Conservation (phyloP, 2,888 invertebrate genomes). For the Boloria selene region DNA sequence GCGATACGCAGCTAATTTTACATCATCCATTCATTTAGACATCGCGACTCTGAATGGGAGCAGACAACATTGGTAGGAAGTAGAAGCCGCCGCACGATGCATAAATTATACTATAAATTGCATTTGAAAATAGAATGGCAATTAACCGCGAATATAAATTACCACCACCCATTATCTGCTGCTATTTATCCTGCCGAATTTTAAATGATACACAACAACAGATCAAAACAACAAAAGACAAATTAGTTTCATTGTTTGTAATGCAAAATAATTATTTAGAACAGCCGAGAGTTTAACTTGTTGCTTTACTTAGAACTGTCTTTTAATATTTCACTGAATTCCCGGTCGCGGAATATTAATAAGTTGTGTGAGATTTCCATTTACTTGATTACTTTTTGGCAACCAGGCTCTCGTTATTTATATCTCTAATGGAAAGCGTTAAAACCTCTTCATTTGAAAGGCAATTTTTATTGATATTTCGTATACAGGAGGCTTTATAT, state of each 20-base stretch:
- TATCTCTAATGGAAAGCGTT: constrained; percentile 27
- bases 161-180: constrained; percentile 43
- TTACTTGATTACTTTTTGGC: constrained; percentile 40
- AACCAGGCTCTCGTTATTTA: constrained; percentile 34
- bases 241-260: constrained; percentile 39
- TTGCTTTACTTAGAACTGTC: constrained; percentile 40
- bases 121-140: constrained; percentile 39
- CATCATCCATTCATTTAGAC: constrained; percentile 75
- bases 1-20: constrained; percentile 73
- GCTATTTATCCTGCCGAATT: constrained; percentile 54
- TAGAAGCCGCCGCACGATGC: constrained; percentile 50
- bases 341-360: constrained; percentile 39
- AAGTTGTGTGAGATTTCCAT: constrained; percentile 40
- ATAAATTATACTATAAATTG: constrained; percentile 66
- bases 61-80: constrained; percentile 62
- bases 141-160: constrained; percentile 50
- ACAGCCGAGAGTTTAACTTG: constrained; percentile 42
- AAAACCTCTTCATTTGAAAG: constrained; percentile 28
- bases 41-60: constrained; percentile 72
- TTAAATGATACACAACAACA: constrained; percentile 47
- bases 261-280: constrained; percentile 43
- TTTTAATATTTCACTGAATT: constrained; percentile 38
- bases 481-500: constrained; percentile 4
- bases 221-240: constrained; percentile 41
- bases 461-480: constrained; percentile 27